These are phyloP conservation scores for Trachythela sp. DNA, from an alignment of 64 coral and sea anemone genomes.

Conservation along the genomic window DNA sequence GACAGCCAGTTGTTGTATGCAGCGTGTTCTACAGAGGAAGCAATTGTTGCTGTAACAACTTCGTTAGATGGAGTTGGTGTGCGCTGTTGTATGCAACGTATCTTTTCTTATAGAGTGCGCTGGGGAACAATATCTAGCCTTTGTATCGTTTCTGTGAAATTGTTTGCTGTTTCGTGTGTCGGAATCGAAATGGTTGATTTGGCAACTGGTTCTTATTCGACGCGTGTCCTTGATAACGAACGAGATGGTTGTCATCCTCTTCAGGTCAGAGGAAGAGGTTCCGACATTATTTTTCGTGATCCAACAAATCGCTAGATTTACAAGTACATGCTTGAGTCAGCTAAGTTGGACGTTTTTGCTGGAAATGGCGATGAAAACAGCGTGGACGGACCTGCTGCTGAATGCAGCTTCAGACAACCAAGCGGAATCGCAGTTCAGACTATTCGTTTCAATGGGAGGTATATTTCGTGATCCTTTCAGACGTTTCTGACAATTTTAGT, in stretches of 20 bases:
- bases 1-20: constrained; percentile 59
- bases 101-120: neutral
- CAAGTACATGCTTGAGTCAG: constrained; percentile 35
- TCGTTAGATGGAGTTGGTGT: constrained; percentile 35
- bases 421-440: too few species aligned
- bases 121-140: constrained; percentile 24
- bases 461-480: too few species aligned
- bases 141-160: constrained; percentile 37
- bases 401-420: too few species aligned
- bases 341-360: constrained; percentile 50
- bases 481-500: too few species aligned
- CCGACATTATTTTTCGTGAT: constrained; percentile 52
- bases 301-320: constrained; percentile 48
- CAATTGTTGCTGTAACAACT: constrained; percentile 51
- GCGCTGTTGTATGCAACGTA: neutral
- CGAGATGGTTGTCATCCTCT: neutral
- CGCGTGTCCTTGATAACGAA: neutral
- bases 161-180: constrained; percentile 25
- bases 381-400: constrained; percentile 13
- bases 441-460: too few species aligned
- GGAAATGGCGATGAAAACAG: constrained; percentile 50
- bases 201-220: constrained; percentile 7
- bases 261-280: neutral
- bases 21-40: constrained; percentile 45
- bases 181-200: constrained; percentile 50